Evolutionary conservation across 2,113 vertebrate genomes (phyloP), one percentile per base, ranked within the genome.

Genomic region (Lepidothrix coronata): DNA sequence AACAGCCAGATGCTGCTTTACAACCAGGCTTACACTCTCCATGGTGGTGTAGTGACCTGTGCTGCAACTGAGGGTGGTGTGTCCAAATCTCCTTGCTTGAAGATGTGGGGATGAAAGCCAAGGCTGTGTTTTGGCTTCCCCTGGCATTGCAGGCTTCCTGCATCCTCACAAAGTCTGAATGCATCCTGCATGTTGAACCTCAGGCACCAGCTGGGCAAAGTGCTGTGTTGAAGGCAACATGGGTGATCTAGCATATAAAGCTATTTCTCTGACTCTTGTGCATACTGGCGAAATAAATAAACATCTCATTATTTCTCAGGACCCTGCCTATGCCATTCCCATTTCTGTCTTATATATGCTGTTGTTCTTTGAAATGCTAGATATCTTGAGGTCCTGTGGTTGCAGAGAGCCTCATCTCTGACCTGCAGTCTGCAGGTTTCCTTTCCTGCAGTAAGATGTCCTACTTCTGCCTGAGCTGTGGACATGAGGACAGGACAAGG

Each of bases 271-370:
- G 68, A 12, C 10, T 71, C 59, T 10, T 66, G 8, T 37, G 17
- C 5, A 0, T 43, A 3, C 22, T 16, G 16, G 20, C 41, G 57
- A 77, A 44, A 12, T 12, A 46, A 71, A 31, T 2, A 27, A 33
- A 23, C 5, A 13, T 19, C 28, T 58, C 15, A 27, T n/a, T 24
- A 13, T 31, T 65, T 30, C 51, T 63, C 20, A 11, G 55, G 19
- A 31, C 11, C 6, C 10, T 33, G 1, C 49, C 58, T 20, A 0
- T 35, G 57, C 23, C 4, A 0, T 59, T 82, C 8, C 15, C 20
- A 5, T 16, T 66, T 46, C 63, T 28, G 30, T 27, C 22, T 37
- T 11, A 9, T 1, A 2, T 12, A 55, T 55, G 12, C 27, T 6
- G 6, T 21, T 30, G 17, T 1, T 62, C 43, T 71, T 44, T 78